Conservation (phyloP, 2,797 vertebrate genomes). For the Girardinus metallicus region DNA sequence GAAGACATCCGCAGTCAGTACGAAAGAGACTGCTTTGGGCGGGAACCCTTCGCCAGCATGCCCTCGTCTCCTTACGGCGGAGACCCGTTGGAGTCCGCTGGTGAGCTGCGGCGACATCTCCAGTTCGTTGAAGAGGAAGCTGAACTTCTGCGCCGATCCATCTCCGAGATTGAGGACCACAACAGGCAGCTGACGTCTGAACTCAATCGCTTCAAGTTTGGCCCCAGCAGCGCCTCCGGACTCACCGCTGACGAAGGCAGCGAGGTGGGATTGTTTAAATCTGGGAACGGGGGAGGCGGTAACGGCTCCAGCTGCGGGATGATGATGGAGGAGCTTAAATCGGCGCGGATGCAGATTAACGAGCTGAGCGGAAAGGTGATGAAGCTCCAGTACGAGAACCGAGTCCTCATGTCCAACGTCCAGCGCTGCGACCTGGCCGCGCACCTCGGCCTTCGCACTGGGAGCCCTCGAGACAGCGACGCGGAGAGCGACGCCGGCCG, state of each 20-base stretch:
- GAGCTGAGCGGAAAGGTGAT: conserved; percentile 95
- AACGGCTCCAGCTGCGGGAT: conserved; percentile 56
- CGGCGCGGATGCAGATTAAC: conserved; percentile 90
- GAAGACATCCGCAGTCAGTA: conserved; percentile 94
- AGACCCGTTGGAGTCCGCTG: conserved; percentile 89
- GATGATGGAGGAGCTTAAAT: conserved; percentile 93
- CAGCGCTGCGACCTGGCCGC: conserved; percentile 92
- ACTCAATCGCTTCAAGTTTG: conserved; percentile 94
- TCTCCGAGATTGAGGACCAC: conserved; percentile 97
- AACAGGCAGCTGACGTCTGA: conserved; percentile 94
- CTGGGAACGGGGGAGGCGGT: conserved; percentile 59
- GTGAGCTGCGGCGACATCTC: conserved; percentile 93
- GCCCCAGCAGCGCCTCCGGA: conserved; percentile 77
- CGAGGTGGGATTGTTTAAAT: conserved; percentile 60
- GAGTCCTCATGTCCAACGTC: conserved; percentile 92
- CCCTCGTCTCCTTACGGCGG: conserved; percentile 91
- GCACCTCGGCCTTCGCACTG: conserved; percentile 85
- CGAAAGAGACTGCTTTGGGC: conserved; percentile 89
- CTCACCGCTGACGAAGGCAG: conserved; percentile 52
- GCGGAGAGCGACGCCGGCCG: conserved; percentile 88
- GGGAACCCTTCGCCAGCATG: conserved; percentile 90
- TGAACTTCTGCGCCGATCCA: conserved; percentile 92
- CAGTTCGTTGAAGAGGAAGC: conserved; percentile 99
- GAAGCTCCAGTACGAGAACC: conserved; percentile 97
- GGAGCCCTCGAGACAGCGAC: conserved; percentile 90